phyloP scores from a whole-genome alignment of 2,113 vertebrate genomes.

The Pygoscelis adeliae region DNA sequence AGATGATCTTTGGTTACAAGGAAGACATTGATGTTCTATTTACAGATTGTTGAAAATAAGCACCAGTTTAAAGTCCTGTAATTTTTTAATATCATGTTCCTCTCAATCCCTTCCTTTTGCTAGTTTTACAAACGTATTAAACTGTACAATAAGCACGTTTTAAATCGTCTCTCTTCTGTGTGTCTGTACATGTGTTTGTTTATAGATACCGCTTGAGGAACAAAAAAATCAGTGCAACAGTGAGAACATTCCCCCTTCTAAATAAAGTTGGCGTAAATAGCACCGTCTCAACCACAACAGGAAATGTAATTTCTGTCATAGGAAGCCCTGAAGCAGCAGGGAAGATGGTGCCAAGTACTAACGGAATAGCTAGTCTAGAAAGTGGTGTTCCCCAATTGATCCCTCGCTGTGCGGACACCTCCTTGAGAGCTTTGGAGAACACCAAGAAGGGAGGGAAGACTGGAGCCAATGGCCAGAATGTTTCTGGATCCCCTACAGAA shows the following conservation, averaged over 20 bases:
- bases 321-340: constrained; percentile 81
- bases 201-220: constrained; percentile 91
- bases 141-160: neutral
- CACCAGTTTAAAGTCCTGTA: neutral
- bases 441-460: constrained; percentile 81
- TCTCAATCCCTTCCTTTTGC: neutral
- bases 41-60: neutral
- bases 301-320: constrained; percentile 80
- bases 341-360: constrained; percentile 74
- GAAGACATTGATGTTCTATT: neutral
- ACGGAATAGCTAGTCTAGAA: constrained; percentile 78
- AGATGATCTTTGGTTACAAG: neutral
- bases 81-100: rapidly evolving
- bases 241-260: constrained; percentile 84
- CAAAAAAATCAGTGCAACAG: constrained; percentile 89
- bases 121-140: neutral
- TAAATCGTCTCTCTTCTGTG: neutral
- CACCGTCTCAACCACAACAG: constrained; percentile 75
- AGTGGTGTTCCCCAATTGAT: constrained; percentile 83
- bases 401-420: constrained; percentile 83
- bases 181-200: neutral
- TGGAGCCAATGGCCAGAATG: constrained; percentile 76
- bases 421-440: constrained; percentile 80
- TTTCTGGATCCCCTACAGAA: constrained; percentile 74
- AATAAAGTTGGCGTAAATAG: constrained; percentile 82